Evolutionary conservation across 1,140 invertebrate genomes (phyloP), one percentile per base, ranked within the genome.

Genomic region (Ptiloglossa arizonensis): DNA sequence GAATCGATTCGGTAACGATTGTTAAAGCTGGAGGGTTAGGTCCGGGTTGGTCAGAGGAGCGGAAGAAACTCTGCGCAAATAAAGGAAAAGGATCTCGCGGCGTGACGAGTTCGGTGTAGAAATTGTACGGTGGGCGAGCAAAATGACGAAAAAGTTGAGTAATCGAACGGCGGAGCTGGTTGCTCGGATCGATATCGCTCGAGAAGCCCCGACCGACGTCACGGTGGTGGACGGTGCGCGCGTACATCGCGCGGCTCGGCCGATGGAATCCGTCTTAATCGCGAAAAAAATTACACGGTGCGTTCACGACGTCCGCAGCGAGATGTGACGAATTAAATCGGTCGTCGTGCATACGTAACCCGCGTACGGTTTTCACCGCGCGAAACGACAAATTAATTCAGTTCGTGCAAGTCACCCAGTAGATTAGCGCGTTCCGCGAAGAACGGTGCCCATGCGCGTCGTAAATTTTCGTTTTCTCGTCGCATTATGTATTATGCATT

Each of bases 401-500:
- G 44, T 52, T 6, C 22, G 19, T 35, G 54, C n/a, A 24, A 81
- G 63, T 80, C 69, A 52, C 70, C 46, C 69, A 29, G 27, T 27
- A 78, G 74, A 77, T 85, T 76, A 75, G 67, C 81, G 63, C 80
- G 80, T 64, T 78, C 70, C 74, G 67, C 80, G 68, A 57, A 73
- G 54, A 72, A 72, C 73, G 75, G 38, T 78, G 74, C 27, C 79
- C 74, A 77, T 78, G 80, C 79, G 81, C 85, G 77, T 87, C 87
- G 86, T 90, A 90, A 90, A 89, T 89, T 90, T 88, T 88, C 82
- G 87, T 89, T 88, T 84, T 84, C 88, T 89, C 88, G 88, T 89
- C 88, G 86, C 82, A 64, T 86, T 83, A 91, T 91, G 87, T 90
- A 90, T 91, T 90, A 91, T 92, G 89, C 89, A 90, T 90, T 87